Conservation (phyloP, 1,140 invertebrate genomes). For the Cotesia typhae region DNA sequence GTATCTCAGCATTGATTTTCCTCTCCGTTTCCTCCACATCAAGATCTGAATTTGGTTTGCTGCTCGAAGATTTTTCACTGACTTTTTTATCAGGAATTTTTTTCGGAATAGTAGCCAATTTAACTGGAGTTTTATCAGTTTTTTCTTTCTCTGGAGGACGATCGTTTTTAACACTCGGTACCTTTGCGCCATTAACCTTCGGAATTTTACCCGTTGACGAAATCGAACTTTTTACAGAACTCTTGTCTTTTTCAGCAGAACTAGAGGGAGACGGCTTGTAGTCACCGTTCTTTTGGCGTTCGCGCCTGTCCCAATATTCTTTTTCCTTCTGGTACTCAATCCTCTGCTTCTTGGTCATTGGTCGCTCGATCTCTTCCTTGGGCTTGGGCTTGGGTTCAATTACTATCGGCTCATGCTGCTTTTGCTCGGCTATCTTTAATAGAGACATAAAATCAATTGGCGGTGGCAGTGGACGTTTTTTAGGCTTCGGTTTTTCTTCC, state of each 20-base stretch:
- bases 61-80: conserved; percentile 41
- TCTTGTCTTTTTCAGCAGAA: neutral
- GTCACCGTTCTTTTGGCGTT: conserved; percentile 47
- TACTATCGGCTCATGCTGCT: conserved; percentile 80
- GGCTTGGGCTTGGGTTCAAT: conserved; percentile 70
- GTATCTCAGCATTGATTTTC: conserved; percentile 62
- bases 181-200: conserved; percentile 22
- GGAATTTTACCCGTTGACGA: conserved; percentile 35
- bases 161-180: too few relatives aligned
- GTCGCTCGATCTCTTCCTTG: conserved; percentile 71
- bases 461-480: conserved; percentile 70
- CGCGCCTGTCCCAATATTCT: conserved; percentile 66
- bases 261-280: neutral
- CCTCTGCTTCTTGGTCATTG: conserved; percentile 84
- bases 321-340: conserved; percentile 73
- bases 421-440: conserved; percentile 82
- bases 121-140: too few relatives aligned
- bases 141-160: too few relatives aligned
- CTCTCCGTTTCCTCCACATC: conserved; percentile 53
- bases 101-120: conserved; percentile 29
- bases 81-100: conserved; percentile 65
- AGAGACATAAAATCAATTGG: conserved; percentile 78
- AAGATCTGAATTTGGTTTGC: conserved; percentile 37
- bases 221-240: conserved; percentile 29
- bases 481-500: conserved; percentile 68